Percentiles rank a stretch among this genome's conserved stretches.
Evolutionary conservation across 2,797 vertebrate species (phyloP).

Genomic region (Acanthiza pusilla): DNA sequence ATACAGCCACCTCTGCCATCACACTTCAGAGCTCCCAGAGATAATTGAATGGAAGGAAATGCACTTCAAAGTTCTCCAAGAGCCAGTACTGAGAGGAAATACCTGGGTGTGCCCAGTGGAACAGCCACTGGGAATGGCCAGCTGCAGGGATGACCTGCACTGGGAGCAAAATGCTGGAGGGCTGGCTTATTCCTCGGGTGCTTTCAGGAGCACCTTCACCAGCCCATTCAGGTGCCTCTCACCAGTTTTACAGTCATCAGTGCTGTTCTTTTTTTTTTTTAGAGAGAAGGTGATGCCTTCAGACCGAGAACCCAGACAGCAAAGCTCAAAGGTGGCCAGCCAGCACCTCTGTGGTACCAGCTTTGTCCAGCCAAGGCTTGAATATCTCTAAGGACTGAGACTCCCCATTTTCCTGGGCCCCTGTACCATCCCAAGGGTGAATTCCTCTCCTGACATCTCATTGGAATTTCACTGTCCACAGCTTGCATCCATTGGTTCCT

Average conservation of each 20-base stretch:
- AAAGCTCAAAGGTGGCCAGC: neutral
- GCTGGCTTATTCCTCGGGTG: neutral
- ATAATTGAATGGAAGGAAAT: neutral
- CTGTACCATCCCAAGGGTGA: neutral
- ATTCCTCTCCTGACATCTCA: neutral
- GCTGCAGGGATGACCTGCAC: neutral
- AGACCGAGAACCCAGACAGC: neutral
- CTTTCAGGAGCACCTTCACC: neutral
- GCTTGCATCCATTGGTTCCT: neutral
- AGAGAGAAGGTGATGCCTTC: neutral
- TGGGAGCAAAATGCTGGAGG: neutral
- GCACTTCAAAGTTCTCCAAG: neutral
- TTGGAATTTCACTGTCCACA: neutral
- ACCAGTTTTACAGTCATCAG: neutral
- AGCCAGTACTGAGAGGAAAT: neutral
- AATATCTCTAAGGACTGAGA: neutral
- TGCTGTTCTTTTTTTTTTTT: neutral
- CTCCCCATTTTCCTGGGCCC: neutral
- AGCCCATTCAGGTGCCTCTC: neutral
- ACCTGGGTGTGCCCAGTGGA: neutral
- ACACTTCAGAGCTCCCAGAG: neutral
- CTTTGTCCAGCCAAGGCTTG: neutral
- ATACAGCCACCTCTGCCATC: neutral
- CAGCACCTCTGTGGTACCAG: neutral
- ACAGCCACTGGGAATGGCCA: neutral